A percentile compares a stretch with the other conserved stretches of the same genome.
phyloP scores from a whole-genome alignment of 2,113 vertebrate species.

The Osmerus mordax region DNA sequence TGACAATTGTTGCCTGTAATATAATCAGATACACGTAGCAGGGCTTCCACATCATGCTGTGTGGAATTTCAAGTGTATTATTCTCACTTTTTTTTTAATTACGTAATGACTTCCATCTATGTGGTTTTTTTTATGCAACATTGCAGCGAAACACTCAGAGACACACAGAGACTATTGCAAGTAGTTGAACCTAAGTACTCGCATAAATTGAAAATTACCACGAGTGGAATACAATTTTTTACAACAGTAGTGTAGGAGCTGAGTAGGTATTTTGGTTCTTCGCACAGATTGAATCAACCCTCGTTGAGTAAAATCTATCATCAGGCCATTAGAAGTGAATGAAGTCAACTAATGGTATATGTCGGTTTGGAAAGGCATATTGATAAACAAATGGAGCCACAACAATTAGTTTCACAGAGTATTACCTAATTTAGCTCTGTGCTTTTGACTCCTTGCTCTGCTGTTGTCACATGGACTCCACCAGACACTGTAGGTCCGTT shows the following conservation, averaged over 20 bases:
- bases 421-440: not conserved
- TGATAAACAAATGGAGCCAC: not conserved
- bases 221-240: not conserved
- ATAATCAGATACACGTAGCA: too few species aligned
- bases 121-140: not conserved
- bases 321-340: not conserved
- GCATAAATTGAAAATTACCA: not conserved
- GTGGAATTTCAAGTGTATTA: not conserved
- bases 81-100: not conserved
- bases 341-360: too few species aligned
- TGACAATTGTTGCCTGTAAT: too few species aligned
- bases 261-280: not conserved
- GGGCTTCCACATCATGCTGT: too few species aligned
- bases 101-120: not conserved
- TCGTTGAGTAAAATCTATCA: not conserved
- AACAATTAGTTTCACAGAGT: not conserved
- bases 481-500: not conserved
- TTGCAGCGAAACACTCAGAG: slow-evolving; percentile 3
- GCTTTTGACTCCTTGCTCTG: not conserved
- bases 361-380: not conserved
- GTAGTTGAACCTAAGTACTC: slow-evolving; percentile 6
- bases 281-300: not conserved
- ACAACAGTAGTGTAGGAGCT: not conserved
- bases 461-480: not conserved
- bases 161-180: not conserved